Conservation (phyloP, 1,140 invertebrate genomes). For the Heliothis virescens region DNA sequence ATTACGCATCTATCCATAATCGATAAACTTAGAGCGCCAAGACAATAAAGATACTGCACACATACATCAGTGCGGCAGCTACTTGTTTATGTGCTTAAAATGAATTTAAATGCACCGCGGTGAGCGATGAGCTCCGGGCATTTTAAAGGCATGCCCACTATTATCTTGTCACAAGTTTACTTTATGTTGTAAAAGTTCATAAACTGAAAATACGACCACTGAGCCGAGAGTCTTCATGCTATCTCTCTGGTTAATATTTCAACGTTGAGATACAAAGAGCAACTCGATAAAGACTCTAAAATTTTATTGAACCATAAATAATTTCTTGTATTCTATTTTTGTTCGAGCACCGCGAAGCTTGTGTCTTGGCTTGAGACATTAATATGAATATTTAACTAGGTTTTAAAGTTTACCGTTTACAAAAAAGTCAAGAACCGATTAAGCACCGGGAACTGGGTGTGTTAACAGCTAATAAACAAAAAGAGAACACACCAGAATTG, state of each 20-base stretch:
- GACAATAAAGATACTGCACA: slow-evolving; percentile 31
- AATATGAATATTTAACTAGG: slow-evolving; percentile 33
- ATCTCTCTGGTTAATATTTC: slow-evolving; percentile 3
- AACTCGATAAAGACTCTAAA: slow-evolving; percentile 18
- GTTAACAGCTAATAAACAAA: slow-evolving; percentile 70
- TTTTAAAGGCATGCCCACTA: slow-evolving; percentile 42
- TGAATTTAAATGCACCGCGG: slow-evolving; percentile 47
- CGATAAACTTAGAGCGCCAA: slow-evolving; percentile 27
- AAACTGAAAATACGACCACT: background rate
- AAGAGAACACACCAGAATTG: slow-evolving; percentile 62
- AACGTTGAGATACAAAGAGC: background rate
- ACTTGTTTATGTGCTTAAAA: slow-evolving; percentile 46
- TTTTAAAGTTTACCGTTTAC: slow-evolving; percentile 46
- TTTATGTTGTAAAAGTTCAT: slow-evolving; percentile 39
- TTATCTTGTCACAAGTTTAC: slow-evolving; percentile 44
- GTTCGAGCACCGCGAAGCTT: slow-evolving; percentile 3
- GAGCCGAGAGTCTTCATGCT: background rate
- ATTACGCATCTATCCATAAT: slow-evolving; percentile 40
- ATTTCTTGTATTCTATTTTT: slow-evolving; percentile 20
- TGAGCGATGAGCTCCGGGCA: slow-evolving; percentile 45
- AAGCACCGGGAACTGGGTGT: slow-evolving; percentile 50
- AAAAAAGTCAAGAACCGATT: slow-evolving; percentile 53
- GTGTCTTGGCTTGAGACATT: slow-evolving; percentile 7
- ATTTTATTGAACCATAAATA: slow-evolving; percentile 33
- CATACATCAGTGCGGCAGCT: slow-evolving; percentile 17